These are phyloP conservation scores for Bombus difficillimus DNA, from an alignment of 1,140 invertebrate species.

Conservation along the genomic window DNA sequence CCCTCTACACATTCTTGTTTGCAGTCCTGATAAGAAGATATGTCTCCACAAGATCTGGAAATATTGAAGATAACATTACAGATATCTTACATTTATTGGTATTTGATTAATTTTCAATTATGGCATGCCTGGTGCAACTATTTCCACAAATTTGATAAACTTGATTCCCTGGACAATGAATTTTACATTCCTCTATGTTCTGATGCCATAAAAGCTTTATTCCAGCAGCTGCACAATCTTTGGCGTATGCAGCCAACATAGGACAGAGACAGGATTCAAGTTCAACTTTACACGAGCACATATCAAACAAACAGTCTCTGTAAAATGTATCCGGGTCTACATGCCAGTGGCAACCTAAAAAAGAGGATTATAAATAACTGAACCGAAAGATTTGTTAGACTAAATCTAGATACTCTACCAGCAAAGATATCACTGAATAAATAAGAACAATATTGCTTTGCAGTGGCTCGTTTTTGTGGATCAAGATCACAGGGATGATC, in stretches of 20 bases:
- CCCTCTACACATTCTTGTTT: constrained; percentile 91
- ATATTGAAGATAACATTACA: background rate
- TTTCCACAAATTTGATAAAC: constrained; percentile 88
- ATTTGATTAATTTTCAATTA: background rate
- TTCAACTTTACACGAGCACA: constrained; percentile 90
- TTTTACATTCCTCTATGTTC: constrained; percentile 89
- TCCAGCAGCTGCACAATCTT: constrained; percentile 89
- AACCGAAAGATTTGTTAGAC: background rate
- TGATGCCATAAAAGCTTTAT: constrained; percentile 90
- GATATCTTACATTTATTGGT: background rate
- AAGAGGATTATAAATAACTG: background rate
- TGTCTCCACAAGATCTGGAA: constrained; percentile 70
- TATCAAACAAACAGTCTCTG: constrained; percentile 92
- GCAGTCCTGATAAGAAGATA: constrained; percentile 79
- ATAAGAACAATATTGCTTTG: constrained; percentile 88
- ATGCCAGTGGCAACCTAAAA: constrained; percentile 89
- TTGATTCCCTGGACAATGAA: constrained; percentile 90
- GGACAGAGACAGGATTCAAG: constrained; percentile 90
- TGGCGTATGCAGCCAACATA: constrained; percentile 90
- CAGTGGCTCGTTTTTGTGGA: constrained; percentile 86
- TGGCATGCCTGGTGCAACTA: constrained; percentile 81
- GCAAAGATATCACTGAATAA: constrained; percentile 88
- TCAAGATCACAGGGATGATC: constrained; percentile 89
- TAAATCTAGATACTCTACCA: constrained; percentile 74
- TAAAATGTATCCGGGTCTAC: constrained; percentile 91